A percentile compares a stretch with the other conserved stretches of the same genome.
These are phyloP conservation scores for Meiosimyza platycephala DNA, from an alignment of 2,888 invertebrate genomes.

Conservation along the genomic window DNA sequence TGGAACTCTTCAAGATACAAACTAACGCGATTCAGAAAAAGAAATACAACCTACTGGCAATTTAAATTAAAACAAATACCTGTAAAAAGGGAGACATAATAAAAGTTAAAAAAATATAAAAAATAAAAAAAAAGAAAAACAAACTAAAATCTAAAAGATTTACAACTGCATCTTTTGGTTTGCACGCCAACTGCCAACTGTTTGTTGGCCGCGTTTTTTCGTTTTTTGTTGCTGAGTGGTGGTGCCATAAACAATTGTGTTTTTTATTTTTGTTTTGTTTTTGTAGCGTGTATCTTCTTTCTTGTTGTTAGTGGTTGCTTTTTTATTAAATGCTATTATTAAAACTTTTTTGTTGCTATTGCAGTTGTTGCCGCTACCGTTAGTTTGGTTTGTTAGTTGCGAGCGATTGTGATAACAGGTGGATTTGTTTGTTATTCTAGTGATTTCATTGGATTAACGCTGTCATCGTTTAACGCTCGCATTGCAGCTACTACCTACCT, in stretches of 20 bases:
- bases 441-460: no score
- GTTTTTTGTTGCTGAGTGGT: not conserved
- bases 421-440: not conserved
- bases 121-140: not conserved
- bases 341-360: not conserved
- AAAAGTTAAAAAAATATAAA: no score
- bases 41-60: not conserved
- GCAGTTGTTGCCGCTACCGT: no score
- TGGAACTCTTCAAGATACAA: no score
- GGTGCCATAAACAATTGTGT: not conserved
- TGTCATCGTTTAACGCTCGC: no score
- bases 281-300: not conserved
- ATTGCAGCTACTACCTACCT: no score
- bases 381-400: not conserved
- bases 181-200: not conserved
- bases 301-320: not conserved
- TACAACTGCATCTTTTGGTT: conserved; percentile 15
- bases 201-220: conserved; percentile 1
- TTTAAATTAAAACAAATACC: not conserved
- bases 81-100: not conserved
- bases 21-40: not conserved
- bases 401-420: not conserved
- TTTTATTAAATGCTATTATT: not conserved
- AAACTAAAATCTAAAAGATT: not conserved
- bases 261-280: not conserved